These are phyloP conservation scores for Phoeniculus purpureus DNA, from an alignment of 2,797 vertebrate species.

Conservation along the genomic window DNA sequence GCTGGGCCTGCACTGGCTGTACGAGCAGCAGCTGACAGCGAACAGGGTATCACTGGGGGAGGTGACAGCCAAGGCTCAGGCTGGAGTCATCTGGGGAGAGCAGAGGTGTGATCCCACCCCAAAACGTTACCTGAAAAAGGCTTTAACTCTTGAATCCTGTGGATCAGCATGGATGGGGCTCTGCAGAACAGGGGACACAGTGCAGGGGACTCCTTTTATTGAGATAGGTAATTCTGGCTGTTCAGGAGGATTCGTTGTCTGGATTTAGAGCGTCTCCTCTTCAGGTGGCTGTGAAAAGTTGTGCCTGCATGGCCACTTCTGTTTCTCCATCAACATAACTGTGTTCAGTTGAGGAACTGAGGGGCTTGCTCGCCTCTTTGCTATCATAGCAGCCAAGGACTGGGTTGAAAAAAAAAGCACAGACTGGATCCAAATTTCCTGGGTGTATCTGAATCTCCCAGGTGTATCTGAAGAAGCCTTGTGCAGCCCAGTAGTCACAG, in stretches of 20 bases:
- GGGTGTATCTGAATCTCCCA: background rate
- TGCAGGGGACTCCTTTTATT: background rate
- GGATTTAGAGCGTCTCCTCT: background rate
- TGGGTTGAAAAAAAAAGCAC: background rate
- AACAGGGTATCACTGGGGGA: background rate
- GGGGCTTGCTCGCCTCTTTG: background rate
- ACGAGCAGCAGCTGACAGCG: background rate
- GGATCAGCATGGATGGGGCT: background rate
- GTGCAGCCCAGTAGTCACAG: fast-evolving
- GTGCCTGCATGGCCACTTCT: background rate
- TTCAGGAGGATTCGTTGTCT: background rate
- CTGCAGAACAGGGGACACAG: background rate
- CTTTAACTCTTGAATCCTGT: fast-evolving
- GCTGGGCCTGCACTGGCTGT: background rate
- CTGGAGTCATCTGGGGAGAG: background rate
- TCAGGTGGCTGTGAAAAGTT: background rate
- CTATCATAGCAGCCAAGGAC: fast-evolving
- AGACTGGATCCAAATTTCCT: background rate
- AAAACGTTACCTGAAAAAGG: fast-evolving
- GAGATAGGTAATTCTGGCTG: background rate
- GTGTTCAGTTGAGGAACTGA: background rate
- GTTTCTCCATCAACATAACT: background rate
- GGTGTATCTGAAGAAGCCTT: background rate
- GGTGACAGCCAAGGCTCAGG: background rate
- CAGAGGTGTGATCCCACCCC: background rate